These are phyloP conservation scores for Otus sunia DNA, from an alignment of 2,113 vertebrate genomes.

Conservation along the genomic window DNA sequence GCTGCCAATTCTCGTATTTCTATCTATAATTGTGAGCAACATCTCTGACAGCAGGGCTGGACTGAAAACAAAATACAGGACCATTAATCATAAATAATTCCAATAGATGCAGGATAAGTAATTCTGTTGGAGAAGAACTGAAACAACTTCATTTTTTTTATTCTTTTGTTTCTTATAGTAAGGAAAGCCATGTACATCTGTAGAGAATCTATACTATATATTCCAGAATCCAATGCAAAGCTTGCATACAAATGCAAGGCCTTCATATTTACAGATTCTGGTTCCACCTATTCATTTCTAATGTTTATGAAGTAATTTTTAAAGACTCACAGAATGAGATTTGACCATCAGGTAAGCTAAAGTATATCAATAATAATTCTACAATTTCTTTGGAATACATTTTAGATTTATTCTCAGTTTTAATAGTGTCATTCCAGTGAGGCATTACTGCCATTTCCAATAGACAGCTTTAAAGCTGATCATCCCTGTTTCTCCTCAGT, in stretches of 20 bases:
- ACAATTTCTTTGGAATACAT: neutral
- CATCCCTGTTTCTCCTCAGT: neutral
- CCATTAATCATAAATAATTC: neutral
- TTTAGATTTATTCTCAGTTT: neutral
- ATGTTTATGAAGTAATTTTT: neutral
- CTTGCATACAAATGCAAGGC: neutral
- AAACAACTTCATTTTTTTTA: neutral
- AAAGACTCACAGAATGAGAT: neutral
- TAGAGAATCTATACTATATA: neutral
- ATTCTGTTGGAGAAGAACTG: neutral
- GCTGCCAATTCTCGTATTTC: neutral
- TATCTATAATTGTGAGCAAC: neutral
- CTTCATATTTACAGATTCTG: neutral
- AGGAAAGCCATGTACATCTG: fast-evolving
- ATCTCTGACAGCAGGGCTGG: neutral
- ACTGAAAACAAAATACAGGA: neutral
- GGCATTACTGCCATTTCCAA: neutral
- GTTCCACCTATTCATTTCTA: neutral
- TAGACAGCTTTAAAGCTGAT: neutral
- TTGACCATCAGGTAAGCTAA: neutral
- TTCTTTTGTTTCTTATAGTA: neutral
- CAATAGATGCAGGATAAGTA: neutral
- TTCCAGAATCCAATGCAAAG: neutral
- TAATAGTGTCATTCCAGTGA: neutral
- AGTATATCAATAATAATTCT: neutral